Conservation (phyloP, 1,140 invertebrate species). For the Argopecten irradians region DNA sequence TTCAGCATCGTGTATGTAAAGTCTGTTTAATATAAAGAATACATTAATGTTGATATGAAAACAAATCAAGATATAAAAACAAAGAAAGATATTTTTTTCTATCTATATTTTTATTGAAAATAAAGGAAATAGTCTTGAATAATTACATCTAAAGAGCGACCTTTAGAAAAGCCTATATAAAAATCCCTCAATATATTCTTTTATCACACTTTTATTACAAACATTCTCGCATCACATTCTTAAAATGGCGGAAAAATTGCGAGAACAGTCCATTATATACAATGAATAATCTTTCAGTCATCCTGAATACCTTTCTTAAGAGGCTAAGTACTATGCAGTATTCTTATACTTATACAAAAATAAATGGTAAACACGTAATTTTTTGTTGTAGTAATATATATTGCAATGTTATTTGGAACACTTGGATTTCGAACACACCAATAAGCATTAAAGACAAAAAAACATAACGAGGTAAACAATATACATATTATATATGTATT, state of each 20-base stretch:
- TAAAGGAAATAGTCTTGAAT: not conserved
- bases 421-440: not conserved
- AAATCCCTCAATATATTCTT: not conserved
- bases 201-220: not conserved
- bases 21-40: no score
- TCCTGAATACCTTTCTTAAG: not conserved
- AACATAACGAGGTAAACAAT: not conserved
- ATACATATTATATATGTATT: not conserved
- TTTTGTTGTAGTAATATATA: not conserved
- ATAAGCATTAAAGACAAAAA: not conserved
- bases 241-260: not conserved
- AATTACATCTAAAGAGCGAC: not conserved
- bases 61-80: no score
- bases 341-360: no score
- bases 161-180: not conserved
- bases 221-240: not conserved
- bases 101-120: slow-evolving; percentile 7
- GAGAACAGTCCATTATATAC: not conserved
- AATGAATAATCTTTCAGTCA: not conserved
- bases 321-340: not conserved
- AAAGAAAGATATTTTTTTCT: no score
- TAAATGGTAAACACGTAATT: not conserved
- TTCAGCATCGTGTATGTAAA: no score
- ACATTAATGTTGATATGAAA: no score
- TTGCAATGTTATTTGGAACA: not conserved